Conservation (phyloP, 2,113 vertebrate genomes). For the Haemorhous mexicanus region DNA sequence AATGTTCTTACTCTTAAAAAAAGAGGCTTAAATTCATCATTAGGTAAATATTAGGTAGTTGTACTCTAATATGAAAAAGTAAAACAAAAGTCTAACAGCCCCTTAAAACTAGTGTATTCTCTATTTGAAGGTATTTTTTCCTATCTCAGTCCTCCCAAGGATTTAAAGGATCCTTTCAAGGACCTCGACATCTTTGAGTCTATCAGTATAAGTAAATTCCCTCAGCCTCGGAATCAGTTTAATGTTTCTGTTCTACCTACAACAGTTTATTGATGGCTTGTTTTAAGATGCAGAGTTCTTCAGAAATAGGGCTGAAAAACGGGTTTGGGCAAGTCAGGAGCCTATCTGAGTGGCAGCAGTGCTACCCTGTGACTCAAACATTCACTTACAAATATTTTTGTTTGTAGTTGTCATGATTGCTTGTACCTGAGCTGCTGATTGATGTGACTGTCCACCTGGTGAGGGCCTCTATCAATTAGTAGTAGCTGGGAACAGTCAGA, state of each 20-base stretch:
- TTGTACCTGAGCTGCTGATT: not conserved
- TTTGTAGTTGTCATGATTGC: not conserved
- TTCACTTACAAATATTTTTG: slow-evolving; percentile 9
- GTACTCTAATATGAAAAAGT: not conserved
- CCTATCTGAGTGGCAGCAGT: not conserved
- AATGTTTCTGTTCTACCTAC: not conserved
- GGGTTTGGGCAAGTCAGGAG: not conserved
- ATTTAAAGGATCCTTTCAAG: not conserved
- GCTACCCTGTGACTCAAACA: not conserved
- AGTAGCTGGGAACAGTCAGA: not conserved
- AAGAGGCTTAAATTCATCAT: not conserved
- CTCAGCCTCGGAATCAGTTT: not conserved
- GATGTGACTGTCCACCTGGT: not conserved
- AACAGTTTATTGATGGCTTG: not conserved
- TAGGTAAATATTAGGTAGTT: not conserved
- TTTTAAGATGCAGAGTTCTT: not conserved
- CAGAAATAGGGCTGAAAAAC: not conserved
- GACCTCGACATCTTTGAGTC: not conserved
- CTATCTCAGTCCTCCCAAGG: not conserved
- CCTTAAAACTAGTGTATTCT: not conserved
- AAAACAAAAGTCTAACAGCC: not conserved
- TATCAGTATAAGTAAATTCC: not conserved
- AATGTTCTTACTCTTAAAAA: not conserved
- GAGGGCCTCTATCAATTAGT: not conserved
- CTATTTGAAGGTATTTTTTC: not conserved